Percentiles rank a stretch among this genome's conserved stretches.
These are phyloP conservation scores for Leptinotarsa texana DNA, from an alignment of 1,140 invertebrate genomes.

Conservation along the genomic window DNA sequence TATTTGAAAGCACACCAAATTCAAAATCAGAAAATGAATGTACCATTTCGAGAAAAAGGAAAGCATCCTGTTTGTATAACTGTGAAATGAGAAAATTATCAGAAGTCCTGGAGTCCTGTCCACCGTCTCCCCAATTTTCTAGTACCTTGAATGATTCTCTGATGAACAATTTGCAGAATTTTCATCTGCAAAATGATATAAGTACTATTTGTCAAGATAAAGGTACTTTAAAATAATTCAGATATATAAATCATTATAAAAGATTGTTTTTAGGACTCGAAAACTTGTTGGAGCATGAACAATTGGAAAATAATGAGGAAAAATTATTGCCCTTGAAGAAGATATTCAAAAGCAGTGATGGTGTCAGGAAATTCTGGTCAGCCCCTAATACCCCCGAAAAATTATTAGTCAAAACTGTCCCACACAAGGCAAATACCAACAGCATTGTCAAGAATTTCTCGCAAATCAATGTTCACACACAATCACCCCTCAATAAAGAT, in stretches of 20 bases:
- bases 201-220: slow-evolving; percentile 4
- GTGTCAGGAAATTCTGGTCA: slow-evolving; percentile 9
- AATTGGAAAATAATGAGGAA: slow-evolving; percentile 2
- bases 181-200: slow-evolving; percentile 34
- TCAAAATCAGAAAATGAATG: slow-evolving; percentile 27
- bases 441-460: slow-evolving; percentile 32
- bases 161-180: slow-evolving; percentile 38
- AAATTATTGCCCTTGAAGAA: slow-evolving; percentile 25
- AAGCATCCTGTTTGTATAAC: slow-evolving; percentile 28
- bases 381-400: slow-evolving; percentile 35
- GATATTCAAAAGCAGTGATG: slow-evolving; percentile 16
- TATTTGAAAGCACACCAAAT: slow-evolving; percentile 36
- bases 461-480: slow-evolving; percentile 28
- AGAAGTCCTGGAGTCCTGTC: slow-evolving; percentile 27
- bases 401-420: slow-evolving; percentile 22
- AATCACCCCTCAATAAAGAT: slow-evolving; percentile 41
- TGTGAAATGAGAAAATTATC: slow-evolving; percentile 26
- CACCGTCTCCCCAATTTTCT: slow-evolving; percentile 38
- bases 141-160: slow-evolving; percentile 44
- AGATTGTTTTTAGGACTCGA: neutral
- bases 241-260: neutral
- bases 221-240: neutral
- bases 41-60: slow-evolving; percentile 7
- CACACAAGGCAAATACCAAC: slow-evolving; percentile 23
- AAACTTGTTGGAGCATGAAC: neutral